A percentile compares a stretch with the other conserved stretches of the same genome.
These are phyloP conservation scores for Malacosoma neustria DNA, from an alignment of 2,888 invertebrate species.

Conservation along the genomic window DNA sequence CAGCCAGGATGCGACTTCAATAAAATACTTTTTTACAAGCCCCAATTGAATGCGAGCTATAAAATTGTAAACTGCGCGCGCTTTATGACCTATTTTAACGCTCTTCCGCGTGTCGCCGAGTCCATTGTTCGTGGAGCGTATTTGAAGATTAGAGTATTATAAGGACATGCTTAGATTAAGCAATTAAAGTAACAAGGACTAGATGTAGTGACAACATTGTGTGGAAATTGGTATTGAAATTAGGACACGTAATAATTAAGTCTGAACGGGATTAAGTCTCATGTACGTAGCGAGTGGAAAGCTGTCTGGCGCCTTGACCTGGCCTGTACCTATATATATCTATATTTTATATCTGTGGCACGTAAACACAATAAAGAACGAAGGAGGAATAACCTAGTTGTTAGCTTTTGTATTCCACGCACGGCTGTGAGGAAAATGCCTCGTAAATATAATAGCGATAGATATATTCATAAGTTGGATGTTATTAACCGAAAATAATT, in stretches of 20 bases:
- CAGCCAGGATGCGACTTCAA: constrained; percentile 64
- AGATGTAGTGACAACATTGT: constrained; percentile 45
- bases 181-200: too few relatives aligned
- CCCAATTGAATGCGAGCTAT: constrained; percentile 65
- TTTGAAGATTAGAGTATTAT: constrained; percentile 37
- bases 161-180: constrained; percentile 55
- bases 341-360: constrained; percentile 68
- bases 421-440: constrained; percentile 35
- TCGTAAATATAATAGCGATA: constrained; percentile 27
- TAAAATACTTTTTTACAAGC: constrained; percentile 70
- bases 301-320: constrained; percentile 68
- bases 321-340: constrained; percentile 40
- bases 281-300: constrained; percentile 61
- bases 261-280: constrained; percentile 52
- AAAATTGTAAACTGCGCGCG: constrained; percentile 66
- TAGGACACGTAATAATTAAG: constrained; percentile 46
- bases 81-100: constrained; percentile 62
- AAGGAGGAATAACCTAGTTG: constrained; percentile 62
- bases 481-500: constrained; percentile 24
- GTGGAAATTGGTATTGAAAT: constrained; percentile 44
- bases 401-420: constrained; percentile 51
- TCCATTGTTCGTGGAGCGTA: constrained; percentile 47
- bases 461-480: constrained; percentile 30
- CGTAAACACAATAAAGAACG: constrained; percentile 70
- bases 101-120: constrained; percentile 56